Percentiles rank a stretch among this genome's conserved stretches.
phyloP scores from a whole-genome alignment of 2,113 vertebrate genomes.

The Lepus europaeus region DNA sequence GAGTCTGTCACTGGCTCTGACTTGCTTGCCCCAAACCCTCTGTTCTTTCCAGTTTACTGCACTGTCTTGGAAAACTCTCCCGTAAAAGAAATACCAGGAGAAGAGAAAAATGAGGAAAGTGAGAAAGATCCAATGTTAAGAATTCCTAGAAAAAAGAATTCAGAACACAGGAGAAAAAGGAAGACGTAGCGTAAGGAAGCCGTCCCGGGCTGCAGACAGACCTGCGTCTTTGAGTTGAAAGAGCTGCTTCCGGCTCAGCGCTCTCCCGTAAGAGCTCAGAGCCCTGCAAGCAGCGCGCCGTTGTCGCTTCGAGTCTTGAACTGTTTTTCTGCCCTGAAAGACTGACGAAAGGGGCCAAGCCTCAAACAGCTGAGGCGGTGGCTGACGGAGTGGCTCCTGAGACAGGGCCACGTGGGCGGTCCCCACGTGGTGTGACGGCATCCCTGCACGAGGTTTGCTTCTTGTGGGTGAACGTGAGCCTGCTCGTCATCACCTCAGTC shows the following conservation, averaged over 20 bases:
- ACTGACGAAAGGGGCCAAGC: neutral
- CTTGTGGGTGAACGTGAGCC: neutral
- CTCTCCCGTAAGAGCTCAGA: no score
- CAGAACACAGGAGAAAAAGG: neutral
- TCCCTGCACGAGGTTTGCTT: neutral
- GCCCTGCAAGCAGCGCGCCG: no score
- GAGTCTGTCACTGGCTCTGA: neutral
- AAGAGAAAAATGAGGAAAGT: neutral
- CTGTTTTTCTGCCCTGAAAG: neutral
- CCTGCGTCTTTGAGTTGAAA: neutral
- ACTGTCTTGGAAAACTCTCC: neutral
- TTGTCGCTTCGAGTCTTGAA: neutral
- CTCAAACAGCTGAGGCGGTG: neutral
- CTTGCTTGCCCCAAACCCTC: neutral
- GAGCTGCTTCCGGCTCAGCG: neutral
- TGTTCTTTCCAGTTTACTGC: neutral
- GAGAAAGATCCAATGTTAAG: neutral
- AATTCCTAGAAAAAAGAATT: slow-evolving; percentile 1
- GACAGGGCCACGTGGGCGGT: neutral
- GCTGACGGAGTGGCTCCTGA: neutral
- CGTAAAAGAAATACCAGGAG: neutral
- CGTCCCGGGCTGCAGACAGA: neutral
- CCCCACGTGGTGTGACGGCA: no score
- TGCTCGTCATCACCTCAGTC: neutral
- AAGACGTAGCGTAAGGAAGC: neutral